Evolutionary conservation across 2,888 invertebrate species (phyloP).

Genomic region (Agrotis ipsilon): DNA sequence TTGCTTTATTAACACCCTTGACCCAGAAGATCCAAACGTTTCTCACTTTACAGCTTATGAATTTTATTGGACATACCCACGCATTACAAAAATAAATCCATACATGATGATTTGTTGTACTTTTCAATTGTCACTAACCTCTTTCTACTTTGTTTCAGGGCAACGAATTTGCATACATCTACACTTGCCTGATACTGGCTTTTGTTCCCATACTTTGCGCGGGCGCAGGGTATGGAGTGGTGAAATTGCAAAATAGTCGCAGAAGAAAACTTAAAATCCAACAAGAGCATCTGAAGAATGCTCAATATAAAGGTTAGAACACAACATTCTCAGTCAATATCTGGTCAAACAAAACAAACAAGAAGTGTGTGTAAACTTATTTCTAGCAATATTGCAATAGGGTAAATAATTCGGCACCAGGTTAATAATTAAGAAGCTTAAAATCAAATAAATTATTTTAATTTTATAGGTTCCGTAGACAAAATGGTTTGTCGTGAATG

Average conservation of each 20-base stretch:
- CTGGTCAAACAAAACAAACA: neutral
- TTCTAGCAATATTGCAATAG: no score
- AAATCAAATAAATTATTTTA: no score
- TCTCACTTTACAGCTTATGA: no score
- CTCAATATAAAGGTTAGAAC: slow-evolving; percentile 87
- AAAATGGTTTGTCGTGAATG: slow-evolving; percentile 98
- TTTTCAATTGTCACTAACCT: neutral
- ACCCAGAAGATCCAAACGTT: no score
- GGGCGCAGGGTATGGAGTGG: slow-evolving; percentile 97
- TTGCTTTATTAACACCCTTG: neutral
- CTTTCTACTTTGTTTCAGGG: slow-evolving; percentile 91
- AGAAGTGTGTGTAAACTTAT: no score
- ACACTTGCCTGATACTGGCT: slow-evolving; percentile 97
- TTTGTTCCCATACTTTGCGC: slow-evolving; percentile 98
- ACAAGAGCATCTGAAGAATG: slow-evolving; percentile 93
- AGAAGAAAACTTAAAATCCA: slow-evolving; percentile 95
- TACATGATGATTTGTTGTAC: no score
- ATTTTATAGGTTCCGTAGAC: slow-evolving; percentile 93
- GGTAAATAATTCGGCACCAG: no score
- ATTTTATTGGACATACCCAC: no score
- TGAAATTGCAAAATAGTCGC: slow-evolving; percentile 97
- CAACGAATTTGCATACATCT: slow-evolving; percentile 99
- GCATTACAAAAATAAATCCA: no score
- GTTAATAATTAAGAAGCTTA: no score
- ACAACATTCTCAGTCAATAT: neutral